These are phyloP conservation scores for Chaetorhynchus papuensis DNA, from an alignment of 2,113 vertebrate species.

Conservation along the genomic window DNA sequence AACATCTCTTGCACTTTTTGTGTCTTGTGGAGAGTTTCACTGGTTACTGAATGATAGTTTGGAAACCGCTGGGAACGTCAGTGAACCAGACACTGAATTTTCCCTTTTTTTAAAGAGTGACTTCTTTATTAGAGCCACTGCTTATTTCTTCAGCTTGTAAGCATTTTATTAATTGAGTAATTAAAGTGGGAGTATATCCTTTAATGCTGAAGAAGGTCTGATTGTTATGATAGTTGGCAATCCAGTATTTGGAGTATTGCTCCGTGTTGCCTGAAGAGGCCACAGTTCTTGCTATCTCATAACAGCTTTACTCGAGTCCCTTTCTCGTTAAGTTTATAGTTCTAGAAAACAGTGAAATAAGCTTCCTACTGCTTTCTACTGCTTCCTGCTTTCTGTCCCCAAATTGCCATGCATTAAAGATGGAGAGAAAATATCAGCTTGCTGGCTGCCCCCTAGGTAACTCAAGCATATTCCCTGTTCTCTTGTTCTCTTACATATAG, in stretches of 20 bases:
- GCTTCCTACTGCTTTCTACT: neutral
- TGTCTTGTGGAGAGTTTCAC: neutral
- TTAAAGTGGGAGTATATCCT: neutral
- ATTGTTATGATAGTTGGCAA: neutral
- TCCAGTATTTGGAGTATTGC: neutral
- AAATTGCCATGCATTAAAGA: neutral
- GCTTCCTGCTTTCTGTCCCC: neutral
- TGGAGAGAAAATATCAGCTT: neutral
- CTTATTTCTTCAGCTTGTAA: neutral
- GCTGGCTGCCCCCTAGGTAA: neutral
- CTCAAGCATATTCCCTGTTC: neutral
- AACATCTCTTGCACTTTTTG: neutral
- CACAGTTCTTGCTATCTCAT: accelerated
- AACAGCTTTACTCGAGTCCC: neutral
- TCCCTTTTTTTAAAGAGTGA: neutral
- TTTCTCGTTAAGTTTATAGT: neutral
- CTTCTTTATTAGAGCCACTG: neutral
- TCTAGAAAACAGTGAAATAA: neutral
- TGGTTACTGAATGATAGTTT: neutral
- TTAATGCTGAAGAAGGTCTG: neutral
- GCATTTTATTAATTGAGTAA: neutral
- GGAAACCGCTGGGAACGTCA: neutral
- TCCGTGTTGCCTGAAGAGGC: neutral
- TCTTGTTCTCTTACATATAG: neutral
- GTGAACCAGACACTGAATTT: neutral